These are phyloP conservation scores for Bos taurus DNA, from an alignment of 2,113 vertebrate genomes.

Conservation along the genomic window DNA sequence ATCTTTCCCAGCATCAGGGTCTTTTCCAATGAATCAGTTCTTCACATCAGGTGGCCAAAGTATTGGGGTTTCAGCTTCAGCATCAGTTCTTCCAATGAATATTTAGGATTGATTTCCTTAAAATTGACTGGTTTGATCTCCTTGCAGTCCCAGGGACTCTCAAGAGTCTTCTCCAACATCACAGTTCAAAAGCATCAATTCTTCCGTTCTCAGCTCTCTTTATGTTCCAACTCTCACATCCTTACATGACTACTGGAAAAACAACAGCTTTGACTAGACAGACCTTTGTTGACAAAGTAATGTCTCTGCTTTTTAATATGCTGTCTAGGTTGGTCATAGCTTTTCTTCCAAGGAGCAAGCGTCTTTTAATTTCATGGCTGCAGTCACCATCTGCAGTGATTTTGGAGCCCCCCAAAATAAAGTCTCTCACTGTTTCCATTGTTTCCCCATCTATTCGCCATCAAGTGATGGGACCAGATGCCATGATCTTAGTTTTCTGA, in stretches of 20 bases:
- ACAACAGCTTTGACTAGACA: not conserved
- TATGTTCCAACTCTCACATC: not conserved
- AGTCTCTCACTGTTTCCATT: not conserved
- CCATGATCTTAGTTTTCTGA: not conserved
- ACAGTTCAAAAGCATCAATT: not conserved
- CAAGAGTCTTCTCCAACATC: not conserved
- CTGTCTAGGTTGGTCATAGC: not conserved
- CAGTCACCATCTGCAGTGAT: not conserved
- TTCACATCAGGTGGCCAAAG: not conserved
- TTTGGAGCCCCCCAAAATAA: not conserved
- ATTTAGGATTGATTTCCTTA: not conserved
- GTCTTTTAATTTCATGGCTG: not conserved
- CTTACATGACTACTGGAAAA: not conserved
- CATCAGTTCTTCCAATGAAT: not conserved
- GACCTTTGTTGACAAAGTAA: not conserved
- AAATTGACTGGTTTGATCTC: not conserved
- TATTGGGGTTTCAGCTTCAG: not conserved
- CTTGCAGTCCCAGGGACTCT: not conserved
- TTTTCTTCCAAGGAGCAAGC: not conserved
- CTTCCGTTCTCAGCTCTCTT: not conserved
- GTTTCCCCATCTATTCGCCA: not conserved
- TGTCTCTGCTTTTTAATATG: not conserved
- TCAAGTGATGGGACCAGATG: not conserved
- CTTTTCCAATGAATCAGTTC: not conserved
- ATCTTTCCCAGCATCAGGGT: not conserved